Percentiles rank a stretch among this genome's conserved stretches.
Evolutionary conservation across 1,140 invertebrate species (phyloP).

Genomic region (Arctopsyche grandis): DNA sequence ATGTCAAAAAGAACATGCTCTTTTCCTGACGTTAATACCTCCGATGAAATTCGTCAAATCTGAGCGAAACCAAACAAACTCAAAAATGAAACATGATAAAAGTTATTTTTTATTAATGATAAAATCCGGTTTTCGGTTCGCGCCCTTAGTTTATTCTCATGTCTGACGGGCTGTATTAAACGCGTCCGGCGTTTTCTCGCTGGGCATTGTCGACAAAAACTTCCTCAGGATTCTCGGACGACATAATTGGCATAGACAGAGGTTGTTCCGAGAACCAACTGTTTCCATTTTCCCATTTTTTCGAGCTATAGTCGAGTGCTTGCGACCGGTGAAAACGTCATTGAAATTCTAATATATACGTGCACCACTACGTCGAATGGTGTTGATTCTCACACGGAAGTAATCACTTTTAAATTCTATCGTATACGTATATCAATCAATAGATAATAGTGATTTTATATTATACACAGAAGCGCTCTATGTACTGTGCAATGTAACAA

Average conservation of each 20-base stretch:
- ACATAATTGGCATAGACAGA: conserved; percentile 40
- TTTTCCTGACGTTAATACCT: conserved; percentile 12
- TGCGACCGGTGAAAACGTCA: background rate
- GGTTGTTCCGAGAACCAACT: conserved; percentile 13
- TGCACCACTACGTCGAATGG: background rate
- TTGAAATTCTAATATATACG: background rate
- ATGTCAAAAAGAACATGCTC: background rate
- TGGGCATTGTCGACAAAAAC: conserved; percentile 28
- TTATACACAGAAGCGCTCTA: no score
- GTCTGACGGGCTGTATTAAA: conserved; percentile 26
- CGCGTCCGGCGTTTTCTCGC: conserved; percentile 8
- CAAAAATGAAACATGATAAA: no score
- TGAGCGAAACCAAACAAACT: no score
- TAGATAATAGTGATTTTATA: no score
- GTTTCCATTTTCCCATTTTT: conserved; percentile 3
- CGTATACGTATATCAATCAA: background rate
- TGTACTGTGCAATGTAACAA: no score
- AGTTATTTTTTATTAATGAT: no score
- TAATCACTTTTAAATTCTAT: background rate
- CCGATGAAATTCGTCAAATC: background rate
- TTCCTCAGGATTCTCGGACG: conserved; percentile 24
- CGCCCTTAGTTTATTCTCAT: conserved; percentile 26
- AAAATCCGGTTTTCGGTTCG: background rate
- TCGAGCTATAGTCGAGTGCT: background rate
- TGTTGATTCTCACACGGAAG: background rate